Evolutionary conservation across 2,888 invertebrate species (phyloP).

Genomic region (Clanis bilineata): DNA sequence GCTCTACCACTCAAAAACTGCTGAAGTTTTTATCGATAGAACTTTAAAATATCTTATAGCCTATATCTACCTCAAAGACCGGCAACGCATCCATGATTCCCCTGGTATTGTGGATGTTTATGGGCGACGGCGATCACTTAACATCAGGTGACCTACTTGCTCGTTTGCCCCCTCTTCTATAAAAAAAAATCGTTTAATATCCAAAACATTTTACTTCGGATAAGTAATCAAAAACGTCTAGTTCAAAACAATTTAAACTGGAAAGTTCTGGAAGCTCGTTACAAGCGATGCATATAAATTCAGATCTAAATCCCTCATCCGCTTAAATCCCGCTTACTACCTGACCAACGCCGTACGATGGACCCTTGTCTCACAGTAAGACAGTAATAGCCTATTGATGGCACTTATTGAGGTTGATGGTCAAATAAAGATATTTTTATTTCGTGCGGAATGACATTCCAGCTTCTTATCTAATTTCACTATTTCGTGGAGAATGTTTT

Average conservation of each 20-base stretch:
- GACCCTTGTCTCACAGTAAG: slow-evolving; percentile 44
- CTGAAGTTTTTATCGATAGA: too few relatives aligned
- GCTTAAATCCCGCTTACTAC: slow-evolving; percentile 21
- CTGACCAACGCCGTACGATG: slow-evolving; percentile 19
- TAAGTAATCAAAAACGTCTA: too few relatives aligned
- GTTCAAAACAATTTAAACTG: not conserved
- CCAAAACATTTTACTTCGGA: too few relatives aligned
- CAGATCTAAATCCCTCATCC: not conserved
- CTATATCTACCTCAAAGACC: too few relatives aligned
- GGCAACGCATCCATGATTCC: too few relatives aligned
- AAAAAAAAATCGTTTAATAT: too few relatives aligned
- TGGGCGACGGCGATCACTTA: too few relatives aligned
- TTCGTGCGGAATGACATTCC: slow-evolving; percentile 22
- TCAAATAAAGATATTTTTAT: slow-evolving; percentile 40
- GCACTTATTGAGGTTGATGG: slow-evolving; percentile 34
- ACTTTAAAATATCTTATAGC: too few relatives aligned
- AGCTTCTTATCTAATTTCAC: slow-evolving; percentile 11
- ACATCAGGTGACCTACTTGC: too few relatives aligned
- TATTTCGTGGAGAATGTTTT: not conserved
- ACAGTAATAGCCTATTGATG: slow-evolving; percentile 47
- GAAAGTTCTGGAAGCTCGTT: not conserved
- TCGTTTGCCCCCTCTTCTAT: too few relatives aligned
- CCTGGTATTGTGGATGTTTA: too few relatives aligned
- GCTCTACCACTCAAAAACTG: too few relatives aligned
- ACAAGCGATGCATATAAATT: not conserved